A percentile compares a stretch with the other conserved stretches of the same genome.
phyloP scores from a whole-genome alignment of 2,113 vertebrate species.

The Halcyon malimbica region DNA sequence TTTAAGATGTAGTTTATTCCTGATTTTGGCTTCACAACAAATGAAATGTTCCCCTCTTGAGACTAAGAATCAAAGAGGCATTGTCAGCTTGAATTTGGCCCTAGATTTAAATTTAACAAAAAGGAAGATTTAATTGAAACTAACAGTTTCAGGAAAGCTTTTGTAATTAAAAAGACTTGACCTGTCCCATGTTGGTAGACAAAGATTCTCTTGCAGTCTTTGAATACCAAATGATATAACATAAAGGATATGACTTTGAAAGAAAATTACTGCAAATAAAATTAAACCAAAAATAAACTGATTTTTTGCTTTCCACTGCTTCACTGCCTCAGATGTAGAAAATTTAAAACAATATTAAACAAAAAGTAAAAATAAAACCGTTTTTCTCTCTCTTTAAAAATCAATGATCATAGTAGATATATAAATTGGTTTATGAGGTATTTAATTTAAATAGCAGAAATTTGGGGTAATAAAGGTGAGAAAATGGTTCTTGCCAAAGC shows the following conservation, averaged over 20 bases:
- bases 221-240: background rate
- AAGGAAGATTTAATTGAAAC: background rate
- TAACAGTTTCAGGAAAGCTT: background rate
- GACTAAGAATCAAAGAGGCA: background rate
- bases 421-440: background rate
- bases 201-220: background rate
- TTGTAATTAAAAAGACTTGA: background rate
- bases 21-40: constrained; percentile 8
- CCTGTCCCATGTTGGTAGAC: background rate
- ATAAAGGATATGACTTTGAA: background rate
- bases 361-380: background rate
- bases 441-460: background rate
- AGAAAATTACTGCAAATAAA: background rate
- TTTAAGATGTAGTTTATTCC: background rate
- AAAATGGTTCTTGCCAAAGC: background rate
- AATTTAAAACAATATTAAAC: background rate
- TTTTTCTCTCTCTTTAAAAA: background rate
- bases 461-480: background rate
- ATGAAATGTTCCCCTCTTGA: background rate
- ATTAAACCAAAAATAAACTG: background rate
- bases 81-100: constrained; percentile 8
- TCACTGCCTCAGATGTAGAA: background rate
- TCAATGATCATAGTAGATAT: background rate
- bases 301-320: background rate
- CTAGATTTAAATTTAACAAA: background rate